Conservation (phyloP, 2,888 invertebrate species). For the Apodemia hepburni region DNA sequence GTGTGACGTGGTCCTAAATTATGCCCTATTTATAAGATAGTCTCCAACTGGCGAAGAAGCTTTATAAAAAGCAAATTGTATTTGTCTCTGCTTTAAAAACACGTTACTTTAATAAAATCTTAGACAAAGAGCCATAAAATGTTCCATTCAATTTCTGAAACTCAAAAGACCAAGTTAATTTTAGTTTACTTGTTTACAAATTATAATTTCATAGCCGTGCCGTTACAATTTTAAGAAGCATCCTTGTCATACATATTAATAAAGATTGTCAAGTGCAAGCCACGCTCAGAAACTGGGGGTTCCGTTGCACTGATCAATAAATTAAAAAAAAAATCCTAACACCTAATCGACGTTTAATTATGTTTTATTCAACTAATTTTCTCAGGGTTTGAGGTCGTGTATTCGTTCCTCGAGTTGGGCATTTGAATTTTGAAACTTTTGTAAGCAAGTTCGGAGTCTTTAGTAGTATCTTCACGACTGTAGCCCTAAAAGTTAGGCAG, state of each 20-base stretch:
- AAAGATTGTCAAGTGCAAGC: not conserved
- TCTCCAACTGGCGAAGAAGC: not conserved
- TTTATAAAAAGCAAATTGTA: not conserved
- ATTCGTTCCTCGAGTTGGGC: too few species aligned
- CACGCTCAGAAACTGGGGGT: not conserved
- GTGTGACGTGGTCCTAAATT: slow-evolving; percentile 4
- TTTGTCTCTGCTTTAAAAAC: not conserved
- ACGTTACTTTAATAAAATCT: not conserved
- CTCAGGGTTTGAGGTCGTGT: too few species aligned
- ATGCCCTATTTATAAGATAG: not conserved
- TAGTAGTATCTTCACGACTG: too few species aligned
- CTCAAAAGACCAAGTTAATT: not conserved
- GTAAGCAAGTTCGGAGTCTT: too few species aligned
- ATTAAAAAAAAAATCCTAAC: too few species aligned
- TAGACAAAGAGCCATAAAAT: not conserved
- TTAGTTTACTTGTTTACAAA: not conserved
- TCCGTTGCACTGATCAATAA: too few species aligned
- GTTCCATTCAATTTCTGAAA: not conserved
- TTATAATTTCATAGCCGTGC: not conserved
- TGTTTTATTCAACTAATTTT: too few species aligned
- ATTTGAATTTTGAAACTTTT: too few species aligned
- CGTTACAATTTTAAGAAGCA: not conserved
- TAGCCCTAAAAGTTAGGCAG: too few species aligned
- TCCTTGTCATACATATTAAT: not conserved
- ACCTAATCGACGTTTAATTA: too few species aligned